Conservation (phyloP, 2,797 vertebrate species). For the Vespertilio murinus region DNA sequence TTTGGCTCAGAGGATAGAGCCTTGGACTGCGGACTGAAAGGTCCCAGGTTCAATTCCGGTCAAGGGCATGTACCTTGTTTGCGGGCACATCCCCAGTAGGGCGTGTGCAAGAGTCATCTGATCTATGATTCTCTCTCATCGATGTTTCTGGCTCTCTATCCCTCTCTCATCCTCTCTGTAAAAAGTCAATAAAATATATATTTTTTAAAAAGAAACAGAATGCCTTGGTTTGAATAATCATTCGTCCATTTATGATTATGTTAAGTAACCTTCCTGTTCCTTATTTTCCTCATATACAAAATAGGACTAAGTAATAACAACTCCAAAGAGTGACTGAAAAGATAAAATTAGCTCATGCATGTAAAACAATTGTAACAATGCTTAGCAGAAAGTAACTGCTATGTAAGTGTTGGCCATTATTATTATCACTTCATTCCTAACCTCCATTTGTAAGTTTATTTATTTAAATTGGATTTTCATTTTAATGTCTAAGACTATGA, state of each 20-base stretch:
- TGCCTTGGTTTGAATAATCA: background rate
- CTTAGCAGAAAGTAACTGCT: background rate
- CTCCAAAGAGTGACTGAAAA: background rate
- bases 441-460: constrained; percentile 5
- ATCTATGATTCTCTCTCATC: too few species aligned
- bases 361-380: background rate
- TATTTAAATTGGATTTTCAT: constrained; percentile 10
- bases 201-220: too few species aligned
- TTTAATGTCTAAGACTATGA: background rate
- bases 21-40: too few species aligned
- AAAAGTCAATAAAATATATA: too few species aligned
- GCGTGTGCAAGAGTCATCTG: too few species aligned
- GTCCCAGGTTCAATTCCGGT: too few species aligned
- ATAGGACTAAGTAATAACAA: background rate
- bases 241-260: background rate
- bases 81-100: too few species aligned
- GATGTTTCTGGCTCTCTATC: too few species aligned
- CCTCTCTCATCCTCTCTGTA: too few species aligned
- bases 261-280: background rate
- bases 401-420: background rate
- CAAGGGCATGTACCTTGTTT: too few species aligned
- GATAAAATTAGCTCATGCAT: background rate
- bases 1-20: too few species aligned
- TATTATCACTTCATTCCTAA: background rate
- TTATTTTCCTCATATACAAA: constrained; percentile 1